Conservation (phyloP, 2,888 invertebrate genomes). For the Aleiodes testaceus region DNA sequence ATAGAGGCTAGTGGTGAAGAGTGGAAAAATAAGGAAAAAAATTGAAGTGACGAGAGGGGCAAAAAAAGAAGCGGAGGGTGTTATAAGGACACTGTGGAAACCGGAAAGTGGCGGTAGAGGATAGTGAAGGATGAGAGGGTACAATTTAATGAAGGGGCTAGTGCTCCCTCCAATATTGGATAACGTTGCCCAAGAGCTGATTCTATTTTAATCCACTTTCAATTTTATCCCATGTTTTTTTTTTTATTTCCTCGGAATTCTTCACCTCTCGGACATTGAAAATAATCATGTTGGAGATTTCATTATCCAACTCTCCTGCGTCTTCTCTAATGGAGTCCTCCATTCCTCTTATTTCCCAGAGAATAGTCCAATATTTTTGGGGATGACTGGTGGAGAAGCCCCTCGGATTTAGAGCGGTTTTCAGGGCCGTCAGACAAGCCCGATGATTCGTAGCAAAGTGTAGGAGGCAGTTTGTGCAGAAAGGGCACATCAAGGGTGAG, state of each 20-base stretch:
- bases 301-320: background rate
- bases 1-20: background rate
- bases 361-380: slow-evolving; percentile 55
- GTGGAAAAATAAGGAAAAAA: slow-evolving; percentile 5
- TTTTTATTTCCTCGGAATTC: slow-evolving; percentile 27
- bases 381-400: background rate
- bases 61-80: slow-evolving; percentile 40
- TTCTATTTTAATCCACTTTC: slow-evolving; percentile 71
- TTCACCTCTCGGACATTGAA: slow-evolving; percentile 10
- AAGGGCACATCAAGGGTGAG: slow-evolving; percentile 41
- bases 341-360: slow-evolving; percentile 12
- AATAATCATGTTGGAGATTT: slow-evolving; percentile 25
- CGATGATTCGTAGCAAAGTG: slow-evolving; percentile 59
- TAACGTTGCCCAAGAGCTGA: slow-evolving; percentile 57
- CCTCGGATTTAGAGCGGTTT: background rate
- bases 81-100: slow-evolving; percentile 44
- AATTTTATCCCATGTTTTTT: slow-evolving; percentile 66
- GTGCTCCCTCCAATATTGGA: slow-evolving; percentile 56
- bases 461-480: slow-evolving; percentile 54
- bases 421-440: slow-evolving; percentile 52
- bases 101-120: slow-evolving; percentile 40
- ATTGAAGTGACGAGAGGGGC: slow-evolving; percentile 29
- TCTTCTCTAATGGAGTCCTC: slow-evolving; percentile 12
- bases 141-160: slow-evolving; percentile 68
- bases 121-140: slow-evolving; percentile 44